Conservation (phyloP, 1,140 invertebrate genomes). For the Bombyx mandarina region DNA sequence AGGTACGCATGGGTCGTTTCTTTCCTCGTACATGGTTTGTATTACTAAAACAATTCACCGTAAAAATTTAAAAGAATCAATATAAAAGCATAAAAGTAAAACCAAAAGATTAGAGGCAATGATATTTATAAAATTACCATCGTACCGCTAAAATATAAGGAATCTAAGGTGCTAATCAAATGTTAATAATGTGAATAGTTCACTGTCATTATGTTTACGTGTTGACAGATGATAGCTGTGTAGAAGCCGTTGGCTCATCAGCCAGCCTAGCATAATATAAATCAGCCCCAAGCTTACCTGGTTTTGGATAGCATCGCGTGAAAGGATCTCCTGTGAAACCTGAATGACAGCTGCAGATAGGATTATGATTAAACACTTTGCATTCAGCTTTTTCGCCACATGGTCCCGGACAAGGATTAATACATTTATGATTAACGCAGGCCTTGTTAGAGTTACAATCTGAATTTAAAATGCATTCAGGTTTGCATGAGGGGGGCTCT, state of each 20-base stretch:
- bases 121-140: neutral
- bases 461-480: conserved; percentile 75
- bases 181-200: no score
- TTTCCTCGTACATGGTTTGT: conserved; percentile 47
- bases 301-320: conserved; percentile 71
- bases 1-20: conserved; percentile 71
- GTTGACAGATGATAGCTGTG: no score
- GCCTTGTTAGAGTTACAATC: conserved; percentile 75
- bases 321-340: conserved; percentile 73
- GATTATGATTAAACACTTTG: conserved; percentile 76
- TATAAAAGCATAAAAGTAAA: conserved; percentile 11
- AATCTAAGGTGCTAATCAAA: no score
- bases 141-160: no score
- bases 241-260: no score
- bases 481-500: conserved; percentile 75
- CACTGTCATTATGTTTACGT: no score
- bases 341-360: conserved; percentile 70
- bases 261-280: no score
- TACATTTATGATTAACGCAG: conserved; percentile 78
- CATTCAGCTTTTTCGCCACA: conserved; percentile 78
- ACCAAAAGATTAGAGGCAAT: conserved; percentile 1
- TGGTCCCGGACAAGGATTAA: conserved; percentile 77
- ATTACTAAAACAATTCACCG: conserved; percentile 23
- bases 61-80: conserved; percentile 14
- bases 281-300: conserved; percentile 63